Evolutionary conservation across 1,140 invertebrate genomes (phyloP), one percentile per base, ranked within the genome.

Genomic region (Neotoxoptera formosana): DNA sequence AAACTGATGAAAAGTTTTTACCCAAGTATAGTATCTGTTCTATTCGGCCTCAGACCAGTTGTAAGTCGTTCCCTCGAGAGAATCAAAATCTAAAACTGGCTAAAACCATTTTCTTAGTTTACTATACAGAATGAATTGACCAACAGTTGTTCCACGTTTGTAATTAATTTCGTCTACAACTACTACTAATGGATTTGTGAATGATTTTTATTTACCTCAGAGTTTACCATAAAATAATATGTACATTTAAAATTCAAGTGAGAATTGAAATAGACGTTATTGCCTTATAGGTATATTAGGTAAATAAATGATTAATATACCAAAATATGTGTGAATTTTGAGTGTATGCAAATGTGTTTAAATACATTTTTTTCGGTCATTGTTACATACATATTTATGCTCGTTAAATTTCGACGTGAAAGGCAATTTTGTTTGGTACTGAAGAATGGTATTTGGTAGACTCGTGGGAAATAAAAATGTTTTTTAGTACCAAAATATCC

Each of bases 1-100:
- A 81, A 92, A 92, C 90, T 56, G 45, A 92, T 48, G 90, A 83
- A 92, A 92, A 92, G 45, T 92, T 92, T 60, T 81, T 91, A 48
- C 14, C 25, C 56, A 67, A 60, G 89, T 45, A 47, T 86, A 34
- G 60, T 83, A 89, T 89, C 25, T 67, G 36, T 90, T 60, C 14
- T 60, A 20, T 67, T 90, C 17, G 53, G 88, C 20, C 53, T 25
- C 30, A 60, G 88, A 47, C 89, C 89, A 45, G 36, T 67, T 45
- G 56, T 25, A 90, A 90, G 89, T 67, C 11, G 30, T 67, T 90
- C 89, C 89, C 89, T 90, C 7, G 89, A 67, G 89, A 67, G 17
- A 67, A 67, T 17, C 0, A 14, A 90, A 45, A 67, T 90, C 36
- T 90, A 90, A 45, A 90, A 45, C 21, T 30, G 36, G 11, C 34